phyloP scores from a whole-genome alignment of 2,888 invertebrate genomes.

The Lasioglossum marginatum region DNA sequence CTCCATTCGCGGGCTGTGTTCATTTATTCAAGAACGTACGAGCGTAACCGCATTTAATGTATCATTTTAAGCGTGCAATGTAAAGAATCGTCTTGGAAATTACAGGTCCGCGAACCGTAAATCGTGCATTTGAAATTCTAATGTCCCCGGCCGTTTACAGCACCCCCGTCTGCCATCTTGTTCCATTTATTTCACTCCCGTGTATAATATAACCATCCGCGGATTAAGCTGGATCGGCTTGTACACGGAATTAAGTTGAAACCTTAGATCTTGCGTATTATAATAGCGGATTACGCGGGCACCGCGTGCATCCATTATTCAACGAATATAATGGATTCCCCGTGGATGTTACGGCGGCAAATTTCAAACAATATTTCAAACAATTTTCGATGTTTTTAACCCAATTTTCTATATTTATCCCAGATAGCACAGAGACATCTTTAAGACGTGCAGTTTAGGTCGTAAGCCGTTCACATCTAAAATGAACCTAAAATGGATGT shows the following conservation, averaged over 20 bases:
- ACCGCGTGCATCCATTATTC: neutral
- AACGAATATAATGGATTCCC: neutral
- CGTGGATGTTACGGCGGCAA: neutral
- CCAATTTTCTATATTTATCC: too few species aligned
- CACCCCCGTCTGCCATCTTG: neutral
- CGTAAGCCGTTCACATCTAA: too few species aligned
- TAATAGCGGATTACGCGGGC: neutral
- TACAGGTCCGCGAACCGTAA: neutral
- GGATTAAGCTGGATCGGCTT: neutral
- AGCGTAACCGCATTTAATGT: neutral
- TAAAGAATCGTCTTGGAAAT: neutral
- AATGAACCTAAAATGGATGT: too few species aligned
- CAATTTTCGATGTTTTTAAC: neutral
- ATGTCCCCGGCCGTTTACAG: neutral
- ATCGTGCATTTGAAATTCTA: slow-evolving; percentile 1
- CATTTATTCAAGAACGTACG: neutral
- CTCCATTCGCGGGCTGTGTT: neutral
- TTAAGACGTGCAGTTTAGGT: too few species aligned
- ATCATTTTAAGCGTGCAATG: neutral
- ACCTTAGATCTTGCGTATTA: neutral
- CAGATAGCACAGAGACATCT: too few species aligned
- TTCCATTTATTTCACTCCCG: neutral
- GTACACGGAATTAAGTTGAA: neutral
- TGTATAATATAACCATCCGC: neutral
- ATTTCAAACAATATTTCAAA: neutral